Evolutionary conservation across 2,113 vertebrate species (phyloP).

Genomic region (Myanophis thanlyinensis): DNA sequence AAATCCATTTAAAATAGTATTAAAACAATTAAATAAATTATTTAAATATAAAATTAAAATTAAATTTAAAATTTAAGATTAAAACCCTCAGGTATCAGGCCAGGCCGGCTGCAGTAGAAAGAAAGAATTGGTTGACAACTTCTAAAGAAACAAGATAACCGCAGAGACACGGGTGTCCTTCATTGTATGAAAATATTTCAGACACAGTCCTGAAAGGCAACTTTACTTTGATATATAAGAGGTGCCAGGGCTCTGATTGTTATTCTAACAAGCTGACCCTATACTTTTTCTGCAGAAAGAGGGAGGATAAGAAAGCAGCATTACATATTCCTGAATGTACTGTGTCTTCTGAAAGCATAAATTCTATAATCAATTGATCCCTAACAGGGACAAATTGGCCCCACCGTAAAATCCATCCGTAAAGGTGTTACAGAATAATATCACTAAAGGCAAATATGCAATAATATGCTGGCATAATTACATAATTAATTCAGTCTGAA

Average conservation of each 20-base stretch:
- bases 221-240: not conserved
- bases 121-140: not conserved
- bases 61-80: no score
- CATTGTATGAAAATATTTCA: not conserved
- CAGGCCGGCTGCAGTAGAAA: no score
- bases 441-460: not conserved
- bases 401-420: not conserved
- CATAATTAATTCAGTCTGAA: not conserved
- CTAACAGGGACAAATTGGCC: not conserved
- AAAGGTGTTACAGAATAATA: not conserved
- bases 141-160: not conserved
- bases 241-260: not conserved
- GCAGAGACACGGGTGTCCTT: not conserved
- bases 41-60: no score
- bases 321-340: not conserved
- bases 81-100: no score
- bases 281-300: not conserved
- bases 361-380: not conserved
- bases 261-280: not conserved
- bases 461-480: not conserved
- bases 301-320: not conserved
- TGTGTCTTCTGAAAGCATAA: not conserved
- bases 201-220: not conserved
- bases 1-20: no score
- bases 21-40: no score